These are phyloP conservation scores for Eutolmus rufibarbis DNA, from an alignment of 2,888 invertebrate genomes.

Conservation along the genomic window DNA sequence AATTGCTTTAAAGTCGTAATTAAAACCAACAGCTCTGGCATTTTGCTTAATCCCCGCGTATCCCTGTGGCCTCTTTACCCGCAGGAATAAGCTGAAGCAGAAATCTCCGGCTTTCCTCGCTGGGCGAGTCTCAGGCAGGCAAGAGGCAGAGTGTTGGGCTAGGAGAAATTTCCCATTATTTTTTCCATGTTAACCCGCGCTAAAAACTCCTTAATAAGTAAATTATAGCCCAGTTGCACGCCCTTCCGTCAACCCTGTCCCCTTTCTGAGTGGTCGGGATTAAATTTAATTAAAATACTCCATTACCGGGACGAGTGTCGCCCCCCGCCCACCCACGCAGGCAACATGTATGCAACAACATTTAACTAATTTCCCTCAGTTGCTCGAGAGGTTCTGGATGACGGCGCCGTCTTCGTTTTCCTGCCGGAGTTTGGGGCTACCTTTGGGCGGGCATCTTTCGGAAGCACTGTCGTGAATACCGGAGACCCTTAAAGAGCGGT, in stretches of 20 bases:
- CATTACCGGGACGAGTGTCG: background rate
- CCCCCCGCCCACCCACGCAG: background rate
- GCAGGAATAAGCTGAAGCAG: background rate
- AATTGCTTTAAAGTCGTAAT: background rate
- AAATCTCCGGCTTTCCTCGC: background rate
- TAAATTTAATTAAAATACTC: constrained; percentile 35
- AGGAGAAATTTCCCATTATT: background rate
- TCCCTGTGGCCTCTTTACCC: background rate
- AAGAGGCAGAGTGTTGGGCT: background rate
- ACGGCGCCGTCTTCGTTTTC: background rate
- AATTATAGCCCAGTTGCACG: background rate
- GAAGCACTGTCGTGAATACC: background rate
- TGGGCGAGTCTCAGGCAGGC: background rate
- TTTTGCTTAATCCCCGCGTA: background rate
- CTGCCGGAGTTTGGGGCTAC: background rate
- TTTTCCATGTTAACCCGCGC: background rate
- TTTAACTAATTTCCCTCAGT: constrained; percentile 30
- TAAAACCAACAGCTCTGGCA: background rate
- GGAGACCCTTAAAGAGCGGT: constrained; percentile 16
- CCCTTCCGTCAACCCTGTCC: background rate
- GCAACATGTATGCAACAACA: constrained; percentile 26
- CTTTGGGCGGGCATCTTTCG: background rate
- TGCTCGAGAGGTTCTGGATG: background rate
- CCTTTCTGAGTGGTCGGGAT: background rate
- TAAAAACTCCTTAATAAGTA: constrained; percentile 15